Percentiles rank a stretch among this genome's conserved stretches.
Conservation (phyloP, 2,888 invertebrate species). For the Synergus laeviventris region DNA sequence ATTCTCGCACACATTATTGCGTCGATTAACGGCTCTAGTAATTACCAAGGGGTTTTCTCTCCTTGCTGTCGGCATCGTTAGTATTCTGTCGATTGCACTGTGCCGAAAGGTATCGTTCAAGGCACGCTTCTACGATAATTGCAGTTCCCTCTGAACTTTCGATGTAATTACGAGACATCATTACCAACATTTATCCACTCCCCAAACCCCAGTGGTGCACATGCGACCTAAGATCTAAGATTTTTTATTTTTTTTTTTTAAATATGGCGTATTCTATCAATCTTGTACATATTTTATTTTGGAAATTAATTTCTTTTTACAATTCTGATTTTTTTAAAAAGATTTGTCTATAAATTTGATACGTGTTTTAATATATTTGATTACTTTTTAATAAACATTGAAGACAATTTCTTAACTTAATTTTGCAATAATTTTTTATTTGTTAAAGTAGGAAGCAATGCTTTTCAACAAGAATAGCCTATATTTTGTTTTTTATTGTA, state of each 20-base stretch:
- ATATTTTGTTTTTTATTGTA: neutral
- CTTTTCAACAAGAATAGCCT: slow-evolving; percentile 40
- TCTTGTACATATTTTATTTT: no score
- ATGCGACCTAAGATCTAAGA: no score
- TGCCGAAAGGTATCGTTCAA: slow-evolving; percentile 60
- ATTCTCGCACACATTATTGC: slow-evolving; percentile 31
- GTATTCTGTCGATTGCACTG: slow-evolving; percentile 53
- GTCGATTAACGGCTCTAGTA: slow-evolving; percentile 45
- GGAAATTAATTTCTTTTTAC: no score
- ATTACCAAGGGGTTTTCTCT: slow-evolving; percentile 29
- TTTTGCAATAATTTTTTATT: neutral
- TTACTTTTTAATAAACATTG: no score
- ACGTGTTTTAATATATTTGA: no score
- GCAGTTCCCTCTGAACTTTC: slow-evolving; percentile 67
- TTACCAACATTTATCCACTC: slow-evolving; percentile 64
- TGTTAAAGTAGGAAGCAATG: slow-evolving; percentile 17
- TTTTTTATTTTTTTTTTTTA: no score
- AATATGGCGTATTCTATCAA: no score
- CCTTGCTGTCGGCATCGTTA: slow-evolving; percentile 45
- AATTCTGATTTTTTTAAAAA: no score
- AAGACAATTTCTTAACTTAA: no score
- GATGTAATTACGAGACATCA: slow-evolving; percentile 69
- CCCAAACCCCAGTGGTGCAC: neutral
- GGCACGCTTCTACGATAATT: slow-evolving; percentile 64
- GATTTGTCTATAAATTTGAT: no score